These are phyloP conservation scores for Trachelus iudaicus DNA, from an alignment of 2,888 invertebrate genomes.

Conservation along the genomic window DNA sequence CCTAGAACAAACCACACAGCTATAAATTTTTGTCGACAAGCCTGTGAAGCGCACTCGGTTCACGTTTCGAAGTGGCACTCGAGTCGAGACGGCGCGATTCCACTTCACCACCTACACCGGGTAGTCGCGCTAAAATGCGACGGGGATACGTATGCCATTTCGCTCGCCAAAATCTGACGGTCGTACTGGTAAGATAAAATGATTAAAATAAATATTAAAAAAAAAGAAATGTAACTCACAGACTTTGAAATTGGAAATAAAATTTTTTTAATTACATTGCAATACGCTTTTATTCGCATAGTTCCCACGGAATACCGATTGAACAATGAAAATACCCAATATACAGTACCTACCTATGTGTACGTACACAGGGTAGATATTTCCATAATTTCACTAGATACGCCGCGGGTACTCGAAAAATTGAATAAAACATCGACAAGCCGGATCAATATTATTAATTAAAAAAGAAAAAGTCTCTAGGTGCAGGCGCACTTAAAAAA, in stretches of 20 bases:
- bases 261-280: neutral
- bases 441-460: neutral
- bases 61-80: conserved; percentile 1
- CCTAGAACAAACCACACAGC: conserved; percentile 4
- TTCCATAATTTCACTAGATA: neutral
- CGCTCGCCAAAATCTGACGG: neutral
- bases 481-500: neutral
- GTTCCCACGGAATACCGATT: neutral
- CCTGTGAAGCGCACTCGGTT: conserved; percentile 6
- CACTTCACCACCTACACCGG: conserved; percentile 1
- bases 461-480: neutral
- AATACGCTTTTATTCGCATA: neutral
- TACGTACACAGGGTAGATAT: neutral
- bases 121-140: neutral
- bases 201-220: too few species aligned
- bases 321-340: too few species aligned
- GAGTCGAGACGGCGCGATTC: conserved; percentile 3
- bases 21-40: conserved; percentile 13
- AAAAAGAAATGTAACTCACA: neutral
- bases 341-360: neutral
- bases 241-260: neutral
- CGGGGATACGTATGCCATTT: neutral
- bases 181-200: neutral
- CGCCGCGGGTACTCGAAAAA: neutral
- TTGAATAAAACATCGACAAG: neutral